Conservation (phyloP, 2,888 invertebrate genomes). For the Calliphora vomitoria region DNA sequence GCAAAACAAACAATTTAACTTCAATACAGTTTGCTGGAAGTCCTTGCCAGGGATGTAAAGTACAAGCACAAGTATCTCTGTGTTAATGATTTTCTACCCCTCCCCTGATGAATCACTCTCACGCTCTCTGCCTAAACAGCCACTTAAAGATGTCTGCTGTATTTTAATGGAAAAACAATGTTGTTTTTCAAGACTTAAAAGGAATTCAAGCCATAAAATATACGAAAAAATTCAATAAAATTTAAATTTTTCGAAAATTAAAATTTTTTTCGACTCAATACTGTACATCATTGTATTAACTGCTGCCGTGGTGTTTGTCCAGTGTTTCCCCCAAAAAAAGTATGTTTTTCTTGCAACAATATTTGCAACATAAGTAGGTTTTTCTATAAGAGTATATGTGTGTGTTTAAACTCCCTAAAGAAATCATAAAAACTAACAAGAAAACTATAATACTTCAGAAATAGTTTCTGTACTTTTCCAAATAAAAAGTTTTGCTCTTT, state of each 20-base stretch:
- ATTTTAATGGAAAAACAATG: constrained; percentile 69
- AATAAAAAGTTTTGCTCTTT: not conserved
- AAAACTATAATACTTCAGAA: constrained; percentile 62
- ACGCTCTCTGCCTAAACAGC: constrained; percentile 33
- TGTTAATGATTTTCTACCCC: constrained; percentile 41
- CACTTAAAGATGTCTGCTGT: constrained; percentile 70
- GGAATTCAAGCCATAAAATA: not conserved
- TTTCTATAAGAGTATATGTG: not conserved
- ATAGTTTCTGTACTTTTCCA: constrained; percentile 3
- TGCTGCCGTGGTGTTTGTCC: not conserved
- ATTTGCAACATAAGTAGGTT: constrained; percentile 33
- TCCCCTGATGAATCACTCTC: not conserved
- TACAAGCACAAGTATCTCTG: no score
- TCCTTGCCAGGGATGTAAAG: no score
- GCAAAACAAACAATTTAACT: constrained; percentile 65
- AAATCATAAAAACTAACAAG: constrained; percentile 67
- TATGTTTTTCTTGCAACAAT: constrained; percentile 24
- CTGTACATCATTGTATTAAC: no score
- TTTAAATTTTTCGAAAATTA: not conserved
- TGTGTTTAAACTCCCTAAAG: constrained; percentile 57
- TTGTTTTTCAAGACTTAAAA: constrained; percentile 35
- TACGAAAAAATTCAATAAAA: not conserved
- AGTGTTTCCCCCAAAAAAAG: constrained; percentile 1
- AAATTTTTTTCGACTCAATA: not conserved
- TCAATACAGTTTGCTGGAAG: not conserved